Conservation (phyloP, 1,140 invertebrate species). For the Trichonephila clavata region DNA sequence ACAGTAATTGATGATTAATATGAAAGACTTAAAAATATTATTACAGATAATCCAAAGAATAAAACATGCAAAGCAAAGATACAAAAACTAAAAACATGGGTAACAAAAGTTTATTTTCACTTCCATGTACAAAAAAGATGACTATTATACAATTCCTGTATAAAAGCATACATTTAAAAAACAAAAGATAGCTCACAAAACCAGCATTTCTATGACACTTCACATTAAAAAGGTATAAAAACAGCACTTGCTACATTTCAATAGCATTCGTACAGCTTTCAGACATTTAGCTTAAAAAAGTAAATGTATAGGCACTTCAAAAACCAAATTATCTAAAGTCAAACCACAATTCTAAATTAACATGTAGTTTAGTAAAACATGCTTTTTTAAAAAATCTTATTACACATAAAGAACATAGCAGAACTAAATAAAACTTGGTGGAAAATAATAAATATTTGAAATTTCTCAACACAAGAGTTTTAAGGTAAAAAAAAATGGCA, state of each 20-base stretch:
- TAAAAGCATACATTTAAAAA: constrained; percentile 40
- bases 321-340: not conserved
- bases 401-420: too few relatives aligned
- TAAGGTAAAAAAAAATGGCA: not conserved
- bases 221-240: constrained; percentile 16
- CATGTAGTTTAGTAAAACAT: too few relatives aligned
- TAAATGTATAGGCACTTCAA: constrained; percentile 10
- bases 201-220: not conserved
- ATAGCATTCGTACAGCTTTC: not conserved
- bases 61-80: too few relatives aligned
- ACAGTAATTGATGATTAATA: too few relatives aligned
- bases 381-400: too few relatives aligned
- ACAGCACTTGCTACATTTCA: not conserved
- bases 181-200: constrained; percentile 13
- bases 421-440: too few relatives aligned
- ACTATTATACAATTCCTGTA: constrained; percentile 46
- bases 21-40: too few relatives aligned
- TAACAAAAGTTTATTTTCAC: constrained; percentile 54
- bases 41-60: too few relatives aligned
- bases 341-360: not conserved
- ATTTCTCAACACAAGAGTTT: not conserved
- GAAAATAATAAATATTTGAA: not conserved
- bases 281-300: not conserved
- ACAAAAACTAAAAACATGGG: not conserved
- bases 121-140: constrained; percentile 60